phyloP scores from a whole-genome alignment of 2,113 vertebrate species.

The Pluvianellus socialis region DNA sequence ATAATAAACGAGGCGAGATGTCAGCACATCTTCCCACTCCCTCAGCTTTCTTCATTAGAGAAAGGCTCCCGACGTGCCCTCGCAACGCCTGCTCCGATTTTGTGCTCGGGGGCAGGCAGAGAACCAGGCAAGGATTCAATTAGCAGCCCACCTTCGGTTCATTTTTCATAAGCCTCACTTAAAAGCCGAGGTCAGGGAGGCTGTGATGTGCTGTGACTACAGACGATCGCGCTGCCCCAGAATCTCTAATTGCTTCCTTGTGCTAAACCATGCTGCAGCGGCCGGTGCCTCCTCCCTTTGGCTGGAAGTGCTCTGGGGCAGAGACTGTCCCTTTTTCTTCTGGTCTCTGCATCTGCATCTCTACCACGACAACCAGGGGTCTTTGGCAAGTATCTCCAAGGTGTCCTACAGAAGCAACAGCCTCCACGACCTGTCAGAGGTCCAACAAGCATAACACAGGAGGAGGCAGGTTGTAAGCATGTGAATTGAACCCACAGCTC shows the following conservation, averaged over 20 bases:
- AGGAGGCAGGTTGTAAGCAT: background rate
- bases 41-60: background rate
- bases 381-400: background rate
- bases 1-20: background rate
- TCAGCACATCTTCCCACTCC: background rate
- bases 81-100: accelerated
- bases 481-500: background rate
- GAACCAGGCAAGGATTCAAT: background rate
- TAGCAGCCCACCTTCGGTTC: background rate
- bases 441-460: accelerated
- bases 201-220: background rate
- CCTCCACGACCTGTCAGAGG: accelerated
- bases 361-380: accelerated
- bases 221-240: background rate
- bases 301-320: background rate
- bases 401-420: background rate
- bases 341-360: background rate
- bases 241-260: background rate
- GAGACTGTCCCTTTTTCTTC: background rate
- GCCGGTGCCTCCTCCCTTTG: background rate
- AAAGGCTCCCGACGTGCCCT: background rate
- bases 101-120: background rate
- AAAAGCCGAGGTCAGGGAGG: background rate
- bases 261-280: accelerated
- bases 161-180: background rate